Conservation (phyloP, 2,113 vertebrate species). For the Pelodiscus sinensis region DNA sequence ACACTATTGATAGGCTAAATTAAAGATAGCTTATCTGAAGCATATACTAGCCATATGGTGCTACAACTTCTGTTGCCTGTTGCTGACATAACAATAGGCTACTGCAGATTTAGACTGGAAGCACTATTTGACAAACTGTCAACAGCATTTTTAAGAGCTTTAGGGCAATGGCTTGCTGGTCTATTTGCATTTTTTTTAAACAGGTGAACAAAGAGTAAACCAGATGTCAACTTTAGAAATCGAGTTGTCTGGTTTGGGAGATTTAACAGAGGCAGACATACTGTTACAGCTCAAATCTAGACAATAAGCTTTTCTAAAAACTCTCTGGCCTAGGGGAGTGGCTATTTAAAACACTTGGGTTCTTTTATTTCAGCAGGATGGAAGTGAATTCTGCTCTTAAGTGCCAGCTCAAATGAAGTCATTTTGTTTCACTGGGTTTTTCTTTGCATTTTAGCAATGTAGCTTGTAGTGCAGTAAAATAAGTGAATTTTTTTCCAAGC, state of each 20-base stretch:
- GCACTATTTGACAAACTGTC: constrained; percentile 86
- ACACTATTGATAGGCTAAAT: constrained; percentile 87
- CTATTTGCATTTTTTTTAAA: constrained; percentile 87
- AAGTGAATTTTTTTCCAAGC: background rate
- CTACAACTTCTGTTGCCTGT: constrained; percentile 91
- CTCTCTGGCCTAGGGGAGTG: constrained; percentile 81
- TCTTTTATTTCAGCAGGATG: constrained; percentile 87
- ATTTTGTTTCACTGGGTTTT: constrained; percentile 78
- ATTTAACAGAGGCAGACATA: constrained; percentile 76
- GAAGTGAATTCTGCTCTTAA: constrained; percentile 83
- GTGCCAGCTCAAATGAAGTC: constrained; percentile 85
- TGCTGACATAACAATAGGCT: constrained; percentile 93
- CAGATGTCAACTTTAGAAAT: constrained; percentile 88
- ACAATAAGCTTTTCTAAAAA: constrained; percentile 87
- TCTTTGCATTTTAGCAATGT: constrained; percentile 73
- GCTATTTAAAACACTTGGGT: constrained; percentile 91
- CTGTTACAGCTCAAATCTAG: constrained; percentile 76
- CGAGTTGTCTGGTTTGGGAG: constrained; percentile 80
- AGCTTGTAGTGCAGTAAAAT: constrained; percentile 39
- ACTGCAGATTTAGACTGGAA: constrained; percentile 83
- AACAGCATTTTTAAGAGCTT: constrained; percentile 77
- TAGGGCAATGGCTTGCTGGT: constrained; percentile 79
- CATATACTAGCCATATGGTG: constrained; percentile 97
- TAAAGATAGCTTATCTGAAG: constrained; percentile 90
- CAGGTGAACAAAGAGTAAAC: constrained; percentile 88